Evolutionary conservation across 2,797 vertebrate genomes (phyloP), one percentile per base, ranked within the genome.

Genomic region (Macroramphosus scolopax): DNA sequence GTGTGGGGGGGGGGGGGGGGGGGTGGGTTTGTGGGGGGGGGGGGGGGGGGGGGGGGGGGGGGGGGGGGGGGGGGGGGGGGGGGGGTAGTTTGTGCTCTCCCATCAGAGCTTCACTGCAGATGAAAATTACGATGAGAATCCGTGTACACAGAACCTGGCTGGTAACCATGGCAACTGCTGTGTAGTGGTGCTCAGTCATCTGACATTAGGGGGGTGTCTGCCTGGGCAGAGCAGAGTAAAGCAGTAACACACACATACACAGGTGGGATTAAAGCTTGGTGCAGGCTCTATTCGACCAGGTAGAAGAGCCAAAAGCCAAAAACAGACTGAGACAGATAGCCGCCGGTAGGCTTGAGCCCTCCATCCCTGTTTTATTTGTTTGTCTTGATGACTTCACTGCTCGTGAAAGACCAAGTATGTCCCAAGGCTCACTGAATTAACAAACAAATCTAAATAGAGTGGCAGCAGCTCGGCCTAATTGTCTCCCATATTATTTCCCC

Each of bases 121-220:
- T 87, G 68, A 77, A 86, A 86, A 87, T 81, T 71, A 66, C 47
- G 40, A 70, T 61, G 72, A 85, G 76, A 64, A 84, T 85, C 73
- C 35, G 16, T 77, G 71, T 83, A 83, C 66, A 71, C 79, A 33
- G 65, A 85, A 84, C 78, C 80, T 53, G 68, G 67, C 68, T 31
- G 56, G 88, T 89, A 80, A 85, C 89, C 79, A 90, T 88, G 62
- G 89, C 78, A 90, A 91, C 89, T 83, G 77, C 66, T 51, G 72
- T 82, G 85, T 85, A 85, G 81, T 81, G 82, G 67, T 37, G 51
- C 75, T 73, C 80, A 73, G 72, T 87, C 69, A 68, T 85, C 63
- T 81, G 73, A 85, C 73, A 82, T 79, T 68, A 69, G 62, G 68
- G 79, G 75, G 74, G 75, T 51, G 79, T 77, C 77, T 74, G 62